Evolutionary conservation across 2,113 vertebrate genomes (phyloP).

Genomic region (Psittacara wagleri): DNA sequence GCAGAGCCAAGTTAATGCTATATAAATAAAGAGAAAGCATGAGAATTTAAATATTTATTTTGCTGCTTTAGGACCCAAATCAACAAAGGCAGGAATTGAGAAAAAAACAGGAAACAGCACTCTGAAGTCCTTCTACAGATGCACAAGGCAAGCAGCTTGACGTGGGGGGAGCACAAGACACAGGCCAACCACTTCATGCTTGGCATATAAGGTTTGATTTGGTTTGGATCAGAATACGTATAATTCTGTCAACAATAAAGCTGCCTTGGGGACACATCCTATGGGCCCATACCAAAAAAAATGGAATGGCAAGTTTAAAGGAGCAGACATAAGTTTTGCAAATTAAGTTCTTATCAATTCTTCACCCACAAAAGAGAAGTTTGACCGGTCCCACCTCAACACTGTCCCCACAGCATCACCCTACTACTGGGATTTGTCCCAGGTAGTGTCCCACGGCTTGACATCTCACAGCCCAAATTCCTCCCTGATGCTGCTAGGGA

Average conservation of each 20-base stretch:
- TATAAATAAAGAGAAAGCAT: neutral
- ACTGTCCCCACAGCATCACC: neutral
- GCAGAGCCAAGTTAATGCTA: neutral
- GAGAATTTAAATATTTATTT: neutral
- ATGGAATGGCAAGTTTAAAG: rapidly evolving
- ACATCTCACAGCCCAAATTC: neutral
- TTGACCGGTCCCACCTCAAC: neutral
- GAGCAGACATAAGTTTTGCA: neutral
- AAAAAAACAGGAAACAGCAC: neutral
- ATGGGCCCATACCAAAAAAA: rapidly evolving
- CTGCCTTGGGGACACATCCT: neutral
- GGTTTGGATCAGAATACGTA: neutral
- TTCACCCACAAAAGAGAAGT: neutral
- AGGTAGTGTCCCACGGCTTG: rapidly evolving
- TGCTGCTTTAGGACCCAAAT: neutral
- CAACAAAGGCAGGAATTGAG: neutral
- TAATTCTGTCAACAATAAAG: neutral
- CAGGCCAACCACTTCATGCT: neutral
- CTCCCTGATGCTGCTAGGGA: neutral
- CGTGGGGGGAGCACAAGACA: neutral
- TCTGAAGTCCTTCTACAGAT: neutral
- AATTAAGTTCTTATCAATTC: neutral
- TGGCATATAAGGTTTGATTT: neutral
- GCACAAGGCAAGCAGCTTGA: neutral
- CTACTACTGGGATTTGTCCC: neutral